Base-by-base conservation (phyloP, 2,797 vertebrate genomes). In the Tapirus indicus region DNA sequence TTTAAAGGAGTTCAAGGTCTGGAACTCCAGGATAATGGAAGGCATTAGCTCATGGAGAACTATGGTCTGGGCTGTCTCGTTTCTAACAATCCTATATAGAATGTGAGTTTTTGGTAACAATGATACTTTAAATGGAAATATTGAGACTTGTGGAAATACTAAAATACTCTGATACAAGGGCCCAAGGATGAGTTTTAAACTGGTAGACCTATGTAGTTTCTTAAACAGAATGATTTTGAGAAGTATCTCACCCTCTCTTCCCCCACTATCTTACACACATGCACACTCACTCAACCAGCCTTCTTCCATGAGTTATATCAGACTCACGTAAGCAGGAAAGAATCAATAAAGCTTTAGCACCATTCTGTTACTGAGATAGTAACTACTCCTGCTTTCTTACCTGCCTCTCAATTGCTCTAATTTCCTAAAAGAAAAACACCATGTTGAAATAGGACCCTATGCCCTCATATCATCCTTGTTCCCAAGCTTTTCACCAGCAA, bases 151-250 rank as follows among this genome's bases (percentile, higher is more conserved):
- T 27, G 17, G 8, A 84, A 94, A 89, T 72, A 60, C 4, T 56
- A 77, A 75, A 62, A 95, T 49, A 64, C 5, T 60, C 21, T 91
- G 12, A 62, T 64, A 25, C 1, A 80, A 90, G 4, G 66, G 52
- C 18, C 4, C 21, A 95, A 97, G 47, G 12, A 58, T 91, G 12
- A 56, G 10, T 83, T 83, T 97, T 83, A 89, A 88, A n/a, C 60
- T 77, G 32, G 47, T 27, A 82, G 10, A 49, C 12, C 1, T 14
- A 32, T 66, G 3, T 44, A 44, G 5, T 56, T 13, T 29, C 7
- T 52, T 52, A 52, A 52, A 62, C 8, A 88, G 23, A 86, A 80
- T 66, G 32, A 92, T 82, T 91, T 86, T 29, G 38, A 13, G 25
- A 88, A 49, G 25, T 58, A 84, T n/a, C 25, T 38, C 66, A 54